Base-by-base conservation (phyloP, 2,888 invertebrate genomes). In the Eurois occulta region DNA sequence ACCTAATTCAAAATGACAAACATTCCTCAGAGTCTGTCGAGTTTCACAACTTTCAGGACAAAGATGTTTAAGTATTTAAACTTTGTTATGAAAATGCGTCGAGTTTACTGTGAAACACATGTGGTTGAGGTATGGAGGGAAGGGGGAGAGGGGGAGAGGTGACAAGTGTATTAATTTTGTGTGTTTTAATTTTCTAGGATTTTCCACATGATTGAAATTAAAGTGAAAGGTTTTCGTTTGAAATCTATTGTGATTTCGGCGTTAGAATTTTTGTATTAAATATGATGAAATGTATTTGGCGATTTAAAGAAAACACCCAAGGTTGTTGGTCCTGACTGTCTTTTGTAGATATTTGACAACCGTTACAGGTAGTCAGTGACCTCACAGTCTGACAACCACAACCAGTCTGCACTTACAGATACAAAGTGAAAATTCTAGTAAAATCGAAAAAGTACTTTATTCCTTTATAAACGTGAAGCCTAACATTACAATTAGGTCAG, bases 31-130 rank as follows among this genome's bases (percentile, higher is more conserved):
- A 83, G 71, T 74, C 64, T 58, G 41, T 28, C 62, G 80, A 75
- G 77, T 78, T 78, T 75, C 66, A 67, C 32, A 80, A 86, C 60
- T 72, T 78, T 67, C 58, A 74, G 18, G n/a, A 68, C 64, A 68
- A 72, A 70, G 28, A 68, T 73, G 75, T 83, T 75, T 60, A 83
- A 80, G 80, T 78, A 85, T 86, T 83, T 84, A 69, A 80, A 85
- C 72, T 86, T 86, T 77, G 75, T 86, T 78, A 76, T 72, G 72
- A 83, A 80, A 76, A 81, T 85, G 65, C 66, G 38, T 66, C 58
- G 69, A 77, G 48, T 79, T 86, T 24, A 62, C 58, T 75, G 68
- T 72, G 64, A 55, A 66, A 69, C 86, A 74, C 66, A 72, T 85
- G 83, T 76, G 77, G 71, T 69, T 67, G 18, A 18, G 16, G 65